Evolutionary conservation across 2,113 vertebrate genomes (phyloP), one percentile per base, ranked within the genome.

Genomic region (Oncorhynchus nerka): DNA sequence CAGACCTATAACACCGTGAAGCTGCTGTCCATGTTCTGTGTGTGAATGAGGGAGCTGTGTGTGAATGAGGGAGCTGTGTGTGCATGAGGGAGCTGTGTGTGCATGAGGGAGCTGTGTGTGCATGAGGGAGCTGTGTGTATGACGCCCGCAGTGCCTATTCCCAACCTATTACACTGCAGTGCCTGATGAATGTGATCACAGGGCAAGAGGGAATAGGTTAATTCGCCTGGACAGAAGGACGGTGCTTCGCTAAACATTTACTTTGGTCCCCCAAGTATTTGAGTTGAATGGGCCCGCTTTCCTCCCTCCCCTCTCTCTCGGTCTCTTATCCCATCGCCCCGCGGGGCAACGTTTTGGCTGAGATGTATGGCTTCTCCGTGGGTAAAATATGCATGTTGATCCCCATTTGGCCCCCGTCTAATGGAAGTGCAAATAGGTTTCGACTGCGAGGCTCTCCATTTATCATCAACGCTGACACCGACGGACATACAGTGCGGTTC

Each of bases 391-490:
- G 94, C 95, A 92, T 83, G 93, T 93, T 90, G 94, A 92, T 95
- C 95, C 94, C 95, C 94, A 94, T 95, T 95, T 94, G 95, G 93
- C 85, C 91, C 85, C 87, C 92, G 92, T 92, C 76, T 96, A 96
- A 96, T 95, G 92, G 95, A 94, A 94, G 94, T 94, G 94, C 94
- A 95, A 95, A 95, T 95, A 94, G 95, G 94, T 95, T 95, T 95
- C 93, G 92, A 95, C 94, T 95, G 94, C 86, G 87, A 91, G 94
- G 92, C 83, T 92, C 88, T 92, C 92, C 91, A 95, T 95, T 94
- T 89, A 95, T 96, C 95, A 95, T 92, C 86, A 74, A 22, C 83
- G 87, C 86, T 92, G 92, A 94, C 92, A 92, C 89, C 80, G 82
- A 88, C 88, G 83, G 84, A 87, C 88, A 82, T 83, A 81, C 81